Conservation (phyloP, 35 echinoderm and acorn worm species). For the Lytechinus variegatus region DNA sequence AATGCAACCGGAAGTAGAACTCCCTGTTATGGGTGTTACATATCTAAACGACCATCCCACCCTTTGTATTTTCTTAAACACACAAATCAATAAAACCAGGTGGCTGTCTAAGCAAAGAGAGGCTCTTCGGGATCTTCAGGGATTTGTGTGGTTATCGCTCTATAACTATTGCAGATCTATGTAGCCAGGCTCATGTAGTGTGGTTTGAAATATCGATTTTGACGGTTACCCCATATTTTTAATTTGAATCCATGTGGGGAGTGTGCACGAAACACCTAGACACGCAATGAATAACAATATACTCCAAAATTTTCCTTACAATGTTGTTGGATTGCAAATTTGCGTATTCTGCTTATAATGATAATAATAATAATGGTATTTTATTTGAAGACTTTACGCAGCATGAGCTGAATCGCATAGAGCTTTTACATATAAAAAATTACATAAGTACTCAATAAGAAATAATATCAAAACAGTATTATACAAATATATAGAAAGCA, state of each 20-base stretch:
- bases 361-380: too few species aligned
- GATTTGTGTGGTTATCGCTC: background rate
- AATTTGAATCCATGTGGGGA: background rate
- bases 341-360: too few species aligned
- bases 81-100: background rate
- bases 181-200: background rate
- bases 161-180: background rate
- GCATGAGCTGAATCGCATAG: too few species aligned
- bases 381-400: too few species aligned
- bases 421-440: too few species aligned
- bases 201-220: background rate
- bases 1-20: too few species aligned
- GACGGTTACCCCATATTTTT: background rate
- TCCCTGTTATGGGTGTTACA: too few species aligned
- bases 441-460: too few species aligned
- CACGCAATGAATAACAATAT: background rate
- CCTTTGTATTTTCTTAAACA: background rate
- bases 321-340: background rate
- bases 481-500: too few species aligned
- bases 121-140: background rate
- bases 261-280: background rate
- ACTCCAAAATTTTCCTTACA: background rate
- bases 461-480: too few species aligned
- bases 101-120: background rate
- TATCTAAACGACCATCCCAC: background rate